Evolutionary conservation across 2,888 invertebrate species (phyloP).

Genomic region (Cyaniris semiargus): DNA sequence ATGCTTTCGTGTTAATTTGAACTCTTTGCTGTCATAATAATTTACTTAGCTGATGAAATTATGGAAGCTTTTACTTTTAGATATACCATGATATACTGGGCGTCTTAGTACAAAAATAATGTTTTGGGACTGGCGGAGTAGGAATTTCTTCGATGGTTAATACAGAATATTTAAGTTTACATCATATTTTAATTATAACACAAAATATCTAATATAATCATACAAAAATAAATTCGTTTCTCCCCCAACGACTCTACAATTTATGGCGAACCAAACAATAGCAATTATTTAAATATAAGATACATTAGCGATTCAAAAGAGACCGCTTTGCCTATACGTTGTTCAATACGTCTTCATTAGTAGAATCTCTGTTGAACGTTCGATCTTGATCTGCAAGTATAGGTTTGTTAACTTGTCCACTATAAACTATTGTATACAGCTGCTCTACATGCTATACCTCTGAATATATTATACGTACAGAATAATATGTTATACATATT

Average conservation of each 20-base stretch:
- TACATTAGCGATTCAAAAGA: conserved; percentile 48
- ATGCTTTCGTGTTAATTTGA: no score
- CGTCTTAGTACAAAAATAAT: no score
- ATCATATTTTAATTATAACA: no score
- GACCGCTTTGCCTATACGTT: conserved; percentile 73
- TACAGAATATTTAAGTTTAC: no score
- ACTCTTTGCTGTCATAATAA: no score
- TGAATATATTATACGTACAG: not conserved
- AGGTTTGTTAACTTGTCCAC: conserved; percentile 57
- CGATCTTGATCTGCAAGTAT: conserved; percentile 74
- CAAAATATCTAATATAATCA: no score
- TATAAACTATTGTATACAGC: conserved; percentile 38
- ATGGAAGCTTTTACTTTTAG: no score
- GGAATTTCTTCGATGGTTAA: no score
- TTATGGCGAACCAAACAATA: conserved; percentile 11
- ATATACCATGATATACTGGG: no score
- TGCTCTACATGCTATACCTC: not conserved
- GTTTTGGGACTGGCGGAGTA: no score
- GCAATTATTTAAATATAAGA: conserved; percentile 20
- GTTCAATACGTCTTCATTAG: conserved; percentile 81
- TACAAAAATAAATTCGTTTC: not conserved
- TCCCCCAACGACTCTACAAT: not conserved
- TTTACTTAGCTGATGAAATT: no score
- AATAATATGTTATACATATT: no score
- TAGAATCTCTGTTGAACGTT: conserved; percentile 71